These are phyloP conservation scores for Pegea sp. DNA, from an alignment of 23 tunicate genomes.

Conservation along the genomic window DNA sequence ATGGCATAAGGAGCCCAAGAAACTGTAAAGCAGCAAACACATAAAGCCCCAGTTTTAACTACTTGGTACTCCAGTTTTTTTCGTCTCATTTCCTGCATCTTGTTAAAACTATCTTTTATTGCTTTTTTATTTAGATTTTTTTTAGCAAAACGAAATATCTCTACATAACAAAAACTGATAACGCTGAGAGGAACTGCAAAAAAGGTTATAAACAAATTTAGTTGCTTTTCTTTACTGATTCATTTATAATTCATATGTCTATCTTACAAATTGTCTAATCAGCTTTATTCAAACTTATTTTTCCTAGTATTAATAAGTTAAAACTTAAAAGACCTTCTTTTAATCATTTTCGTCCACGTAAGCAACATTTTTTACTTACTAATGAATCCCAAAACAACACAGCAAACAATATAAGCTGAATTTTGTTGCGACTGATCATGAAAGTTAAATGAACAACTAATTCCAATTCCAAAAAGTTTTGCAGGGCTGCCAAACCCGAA, in stretches of 20 bases:
- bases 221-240: too few relatives aligned
- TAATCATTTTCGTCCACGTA: too few relatives aligned
- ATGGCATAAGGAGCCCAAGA: slow-evolving; percentile 1
- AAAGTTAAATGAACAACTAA: not conserved
- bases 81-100: not conserved
- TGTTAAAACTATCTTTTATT: too few relatives aligned
- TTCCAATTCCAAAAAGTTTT: not conserved
- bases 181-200: not conserved
- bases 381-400: not conserved
- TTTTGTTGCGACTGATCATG: not conserved
- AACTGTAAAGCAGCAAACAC: not conserved
- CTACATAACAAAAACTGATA: not conserved
- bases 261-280: too few relatives aligned
- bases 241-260: too few relatives aligned
- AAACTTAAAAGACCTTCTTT: too few relatives aligned
- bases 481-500: not conserved
- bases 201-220: not conserved
- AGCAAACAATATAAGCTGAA: not conserved
- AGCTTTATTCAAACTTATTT: too few relatives aligned
- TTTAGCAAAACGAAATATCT: not conserved
- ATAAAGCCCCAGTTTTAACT: not conserved
- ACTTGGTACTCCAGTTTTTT: not conserved
- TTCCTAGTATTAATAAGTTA: too few relatives aligned
- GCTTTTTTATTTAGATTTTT: not conserved
- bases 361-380: not conserved